Base-by-base conservation (phyloP, 2,888 invertebrate species). In the Carcina quercana region DNA sequence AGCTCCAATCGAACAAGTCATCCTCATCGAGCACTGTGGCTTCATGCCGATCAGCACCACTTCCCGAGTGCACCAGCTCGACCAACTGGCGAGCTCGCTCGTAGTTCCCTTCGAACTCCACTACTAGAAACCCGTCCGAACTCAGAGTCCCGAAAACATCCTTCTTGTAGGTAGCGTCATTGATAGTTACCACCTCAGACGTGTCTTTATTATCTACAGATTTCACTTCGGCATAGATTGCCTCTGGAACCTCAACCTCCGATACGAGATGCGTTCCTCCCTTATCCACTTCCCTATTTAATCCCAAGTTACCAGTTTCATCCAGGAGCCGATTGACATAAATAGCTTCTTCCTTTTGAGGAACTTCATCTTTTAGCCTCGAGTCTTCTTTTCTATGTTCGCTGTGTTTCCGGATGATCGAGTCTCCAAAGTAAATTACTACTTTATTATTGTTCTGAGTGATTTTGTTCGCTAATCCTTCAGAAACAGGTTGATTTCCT, bases 401-500 rank as follows among this genome's bases (percentile, higher is more conserved):
- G 43, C 66, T 79, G 32, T 85, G 83, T 43, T 80, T 82, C 20
- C 86, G 69, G 35, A 84, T 82, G 27, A 88, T 86, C 2, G 89
- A 88, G 55, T 91, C 91, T 17, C 90, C 91, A 45, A 90, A 91
- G 60, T 90, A 91, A 49, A 91, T 90, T 28, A 91, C 88, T n/a
- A 90, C 90, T 73, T 88, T 89, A 55, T 91, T 89, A 44, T 82
- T 78, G 43, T 73, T 73, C 56, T 84, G 72, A 30, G 80, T 85
- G 34, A 80, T 78, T 56, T 82, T 82, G 38, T 82, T 80, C 5
- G 80, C 66, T 13, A 82, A 47, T 7, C 69, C 72, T 40, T 75
- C 73, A 8, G 50, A 41, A 5, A 59, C 47, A 6, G 65, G 66
- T 28, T 54, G 45, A 53, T 59, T 83, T 35, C 45, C 63, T 65